These are phyloP conservation scores for Dasysyrphus albostriatus DNA, from an alignment of 2,888 invertebrate genomes.

Conservation along the genomic window DNA sequence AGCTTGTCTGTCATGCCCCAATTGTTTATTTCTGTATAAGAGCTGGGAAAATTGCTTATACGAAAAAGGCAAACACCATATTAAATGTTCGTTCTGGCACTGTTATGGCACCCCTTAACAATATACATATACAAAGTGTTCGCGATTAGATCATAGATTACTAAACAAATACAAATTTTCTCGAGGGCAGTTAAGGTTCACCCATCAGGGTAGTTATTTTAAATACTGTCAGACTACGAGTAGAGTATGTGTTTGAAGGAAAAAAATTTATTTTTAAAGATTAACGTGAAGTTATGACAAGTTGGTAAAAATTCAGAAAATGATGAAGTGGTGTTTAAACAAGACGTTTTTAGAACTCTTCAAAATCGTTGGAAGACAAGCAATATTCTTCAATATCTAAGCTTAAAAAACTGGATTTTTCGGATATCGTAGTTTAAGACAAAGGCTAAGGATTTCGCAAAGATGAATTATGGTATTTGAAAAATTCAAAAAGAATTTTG, in stretches of 20 bases:
- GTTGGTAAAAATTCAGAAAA: neutral
- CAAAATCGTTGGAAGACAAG: neutral
- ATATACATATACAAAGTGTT: constrained; percentile 13
- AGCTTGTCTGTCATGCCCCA: constrained; percentile 36
- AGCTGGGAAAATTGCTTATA: constrained; percentile 26
- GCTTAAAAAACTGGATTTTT: too few species aligned
- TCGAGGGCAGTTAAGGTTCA: constrained; percentile 46
- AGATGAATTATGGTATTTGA: too few species aligned
- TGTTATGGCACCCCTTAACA: constrained; percentile 42
- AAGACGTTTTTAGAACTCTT: neutral
- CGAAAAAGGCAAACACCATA: constrained; percentile 14
- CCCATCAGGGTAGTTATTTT: constrained; percentile 15
- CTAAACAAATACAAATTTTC: constrained; percentile 64
- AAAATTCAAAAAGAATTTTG: too few species aligned
- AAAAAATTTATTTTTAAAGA: constrained; percentile 12
- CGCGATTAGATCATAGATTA: constrained; percentile 71
- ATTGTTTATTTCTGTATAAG: constrained; percentile 45
- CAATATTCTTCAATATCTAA: neutral
- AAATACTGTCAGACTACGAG: neutral
- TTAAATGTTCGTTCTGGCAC: neutral
- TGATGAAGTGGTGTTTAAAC: neutral
- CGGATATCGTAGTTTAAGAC: too few species aligned
- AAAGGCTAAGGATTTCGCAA: too few species aligned
- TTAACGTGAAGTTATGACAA: constrained; percentile 4
- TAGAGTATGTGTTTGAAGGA: neutral